Base-by-base conservation (phyloP, 1,140 invertebrate genomes). In the Eubasilissa regina region DNA sequence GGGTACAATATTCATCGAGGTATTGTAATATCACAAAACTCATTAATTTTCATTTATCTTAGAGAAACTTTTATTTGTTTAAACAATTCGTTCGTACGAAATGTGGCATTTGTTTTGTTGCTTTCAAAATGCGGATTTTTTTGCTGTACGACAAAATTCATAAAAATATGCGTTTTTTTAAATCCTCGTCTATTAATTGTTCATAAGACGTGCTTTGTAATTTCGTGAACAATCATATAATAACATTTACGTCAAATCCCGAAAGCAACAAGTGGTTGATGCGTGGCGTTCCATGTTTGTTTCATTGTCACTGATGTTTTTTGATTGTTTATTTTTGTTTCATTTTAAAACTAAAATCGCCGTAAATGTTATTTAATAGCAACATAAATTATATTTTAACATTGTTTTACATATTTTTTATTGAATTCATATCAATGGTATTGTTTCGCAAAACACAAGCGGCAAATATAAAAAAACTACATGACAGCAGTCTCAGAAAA, bases 251-350 rank as follows among this genome's bases (percentile, higher is more conserved):
- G 21, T 12, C 55, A 58, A 58, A 58, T 58, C 21, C 55, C 55
- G 17, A n/a, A 19, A 47, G 66, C 66, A 70, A 70, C 66, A 70
- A 70, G 66, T 70, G 66, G 66, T 70, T 21, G 15, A 48, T 70
- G 66, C 66, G 66, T 70, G 66, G 66, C 66, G 43, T 25, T 35
- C 25, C 25, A 35, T 35, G 25, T 35, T 35, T 35, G 25, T 35
- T 35, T 35, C 25, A 35, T 35, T 35, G 25, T 35, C 25, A 35
- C 25, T 35, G 6, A 35, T 35, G 25, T 35, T 35, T 35, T 35
- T 35, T 35, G 25, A 35, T n/a, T 17, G 66, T 48, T 70, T 47
- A 43, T 43, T 47, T 47, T 45, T 47, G 35, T 45, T 62, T n/a
- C n/a, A n/a, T n/a, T 64, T 64, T 15, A 64, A 64, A 25, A 64